phyloP scores from a whole-genome alignment of 2,888 invertebrate species.

The Hypomecis punctinalis region DNA sequence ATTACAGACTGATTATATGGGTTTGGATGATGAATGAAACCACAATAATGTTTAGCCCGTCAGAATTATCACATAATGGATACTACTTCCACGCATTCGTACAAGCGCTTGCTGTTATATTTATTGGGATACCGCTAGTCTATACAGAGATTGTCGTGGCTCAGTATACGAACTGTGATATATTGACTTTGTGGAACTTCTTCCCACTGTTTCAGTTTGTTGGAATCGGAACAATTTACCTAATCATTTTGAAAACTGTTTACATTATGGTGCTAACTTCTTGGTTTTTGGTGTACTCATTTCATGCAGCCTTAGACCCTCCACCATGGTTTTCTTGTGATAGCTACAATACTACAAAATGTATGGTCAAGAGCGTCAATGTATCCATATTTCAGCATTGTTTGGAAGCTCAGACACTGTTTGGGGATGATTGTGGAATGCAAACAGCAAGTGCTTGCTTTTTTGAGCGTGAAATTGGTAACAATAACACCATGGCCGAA shows the following conservation, averaged over 20 bases:
- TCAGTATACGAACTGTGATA: conserved; percentile 71
- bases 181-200: conserved; percentile 71
- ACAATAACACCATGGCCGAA: conserved; percentile 54
- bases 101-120: conserved; percentile 59
- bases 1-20: conserved; percentile 67
- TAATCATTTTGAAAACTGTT: conserved; percentile 63
- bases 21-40: conserved; percentile 75
- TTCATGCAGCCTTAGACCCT: conserved; percentile 63
- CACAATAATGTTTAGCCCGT: conserved; percentile 57
- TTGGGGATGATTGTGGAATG: conserved; percentile 70
- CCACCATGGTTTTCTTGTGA: conserved; percentile 75
- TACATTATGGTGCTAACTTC: conserved; percentile 62
- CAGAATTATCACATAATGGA: conserved; percentile 65
- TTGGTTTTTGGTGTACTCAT: conserved; percentile 72
- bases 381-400: conserved; percentile 74
- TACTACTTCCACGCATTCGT: conserved; percentile 60
- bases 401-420: conserved; percentile 67
- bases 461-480: conserved; percentile 69
- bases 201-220: conserved; percentile 69
- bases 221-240: conserved; percentile 64
- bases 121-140: conserved; percentile 71
- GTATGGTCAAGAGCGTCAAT: conserved; percentile 75
- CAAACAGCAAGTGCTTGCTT: conserved; percentile 72
- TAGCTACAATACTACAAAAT: conserved; percentile 59
- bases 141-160: conserved; percentile 76